Base-by-base conservation (phyloP, 2,888 invertebrate species). In the Argyresthia albistria region DNA sequence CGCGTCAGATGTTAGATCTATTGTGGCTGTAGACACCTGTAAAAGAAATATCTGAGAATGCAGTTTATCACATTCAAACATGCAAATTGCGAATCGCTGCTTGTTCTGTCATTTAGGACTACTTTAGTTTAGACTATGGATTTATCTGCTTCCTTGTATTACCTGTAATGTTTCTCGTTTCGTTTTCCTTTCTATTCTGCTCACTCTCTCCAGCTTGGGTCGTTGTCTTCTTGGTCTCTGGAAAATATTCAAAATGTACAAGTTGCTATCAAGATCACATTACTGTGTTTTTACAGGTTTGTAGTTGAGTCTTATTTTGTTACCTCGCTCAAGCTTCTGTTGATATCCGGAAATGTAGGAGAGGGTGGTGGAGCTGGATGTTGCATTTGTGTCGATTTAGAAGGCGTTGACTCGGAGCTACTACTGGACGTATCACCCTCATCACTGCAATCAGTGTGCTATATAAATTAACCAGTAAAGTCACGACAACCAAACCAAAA, bases 371-470 rank as follows among this genome's bases (percentile, higher is more conserved):
- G 94, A 12, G 91, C 92, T 15, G 74, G 67, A 55, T 84, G 83
- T 55, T 35, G 76, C 69, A 60, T 84, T 80, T 76, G 53, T 46
- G 15, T 46, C 25, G 25, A 6, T 11, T 25, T 46, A 16, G 25
- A 59, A 8, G 88, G 88, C 56, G 89, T 90, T 60, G 91, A 92
- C 58, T 93, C 93, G 6, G 92, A 91, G 63, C 91, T 91, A 67
- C 92, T 93, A 56, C 91, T 92, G 45, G 92, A 93, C 7, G 93
- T 92, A 62, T 93, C 93, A 6, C 94, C 95, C 78, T 94, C 95
- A 63, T 95, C 95, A 75, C 95, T 95, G 67, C 52, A 66, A 73
- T 63, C 55, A 55, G 58, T 52, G 39, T 12, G 8, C 42, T 42
- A 42, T 6, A 42, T 42, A 4, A 42, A 42, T 42, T 42, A 25